Base-by-base conservation (phyloP, 2,888 invertebrate species). In the Machimus rusticus region DNA sequence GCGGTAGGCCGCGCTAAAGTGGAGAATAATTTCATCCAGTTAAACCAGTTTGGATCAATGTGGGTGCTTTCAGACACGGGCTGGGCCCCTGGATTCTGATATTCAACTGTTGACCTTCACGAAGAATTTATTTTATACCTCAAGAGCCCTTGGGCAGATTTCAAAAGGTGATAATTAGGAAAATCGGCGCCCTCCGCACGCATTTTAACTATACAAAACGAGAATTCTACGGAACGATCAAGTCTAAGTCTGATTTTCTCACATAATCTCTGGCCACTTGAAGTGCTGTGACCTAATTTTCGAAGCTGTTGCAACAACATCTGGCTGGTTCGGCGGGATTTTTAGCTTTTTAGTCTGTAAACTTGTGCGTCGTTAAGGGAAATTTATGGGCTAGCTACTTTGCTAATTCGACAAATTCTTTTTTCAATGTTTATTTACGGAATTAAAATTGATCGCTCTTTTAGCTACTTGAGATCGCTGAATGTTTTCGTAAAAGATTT, bases 31-130 rank as follows among this genome's bases (percentile, higher is more conserved):
- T 37, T 12, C 37, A 37, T 76, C 76, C 76, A 76, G 76, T 76
- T 37, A 76, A 76, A 76, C 76, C 76, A n/a, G 76, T 76, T 76
- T 76, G n/a, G 76, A 76, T 37, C 37, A 76, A 34, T 76, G 76
- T 76, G 76, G 76, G 76, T 76, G 76, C 34, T n/a, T 76, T 76
- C 76, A 37, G 16, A 66, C 66, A 66, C 28, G 12, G 66, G 66
- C 66, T 66, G 66, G 66, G 66, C 19, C 28, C 28, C 66, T 66
- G 66, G 66, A 23, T 66, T 66, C 28, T 66, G 66, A 66, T 66
- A 23, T 76, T 34, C 31, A 76, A 37, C 66, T 3, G 28, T n/a
- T 76, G 37, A 34, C 76, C 76, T 76, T 76, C 76, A 76, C 2
- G 16, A 34, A 76, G 37, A 76, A 76, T 76, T 76, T 76, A 76